Evolutionary conservation across 2,888 invertebrate genomes (phyloP).

Genomic region (Stegophylla sp.): DNA sequence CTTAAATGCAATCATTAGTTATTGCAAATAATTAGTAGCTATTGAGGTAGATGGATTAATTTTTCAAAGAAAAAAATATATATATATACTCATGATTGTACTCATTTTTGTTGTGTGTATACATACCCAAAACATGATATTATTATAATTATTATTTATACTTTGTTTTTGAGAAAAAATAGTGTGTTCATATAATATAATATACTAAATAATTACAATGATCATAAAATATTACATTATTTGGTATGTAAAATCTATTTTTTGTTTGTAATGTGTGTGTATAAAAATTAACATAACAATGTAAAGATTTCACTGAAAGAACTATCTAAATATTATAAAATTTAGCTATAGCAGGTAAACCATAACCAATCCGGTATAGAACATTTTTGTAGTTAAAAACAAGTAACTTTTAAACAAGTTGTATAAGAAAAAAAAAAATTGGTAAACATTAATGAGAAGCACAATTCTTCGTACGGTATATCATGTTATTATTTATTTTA

Average conservation of each 20-base stretch:
- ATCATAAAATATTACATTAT: background rate
- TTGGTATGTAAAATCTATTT: slow-evolving; percentile 7
- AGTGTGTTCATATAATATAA: background rate
- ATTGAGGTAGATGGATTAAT: slow-evolving; percentile 52
- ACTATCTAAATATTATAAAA: slow-evolving; percentile 9
- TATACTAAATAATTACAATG: background rate
- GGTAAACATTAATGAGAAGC: background rate
- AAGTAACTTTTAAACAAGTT: slow-evolving; percentile 20
- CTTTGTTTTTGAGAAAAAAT: slow-evolving; percentile 5
- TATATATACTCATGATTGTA: slow-evolving; percentile 45
- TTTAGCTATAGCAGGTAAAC: slow-evolving; percentile 22
- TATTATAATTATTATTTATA: background rate
- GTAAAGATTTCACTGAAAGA: background rate
- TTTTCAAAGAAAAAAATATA: slow-evolving; percentile 23
- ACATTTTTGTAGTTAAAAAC: background rate
- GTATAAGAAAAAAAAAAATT: background rate
- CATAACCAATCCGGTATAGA: slow-evolving; percentile 18
- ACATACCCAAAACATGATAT: slow-evolving; percentile 26
- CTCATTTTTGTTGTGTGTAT: slow-evolving; percentile 32
- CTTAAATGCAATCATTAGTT: slow-evolving; percentile 27
- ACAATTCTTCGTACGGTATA: background rate
- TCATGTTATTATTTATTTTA: background rate
- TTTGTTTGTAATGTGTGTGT: background rate
- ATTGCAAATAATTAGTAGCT: slow-evolving; percentile 38
- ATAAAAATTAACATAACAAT: slow-evolving; percentile 17